Base-by-base conservation (phyloP, 64 coral and sea anemone species). In the Porites australiensis region DNA sequence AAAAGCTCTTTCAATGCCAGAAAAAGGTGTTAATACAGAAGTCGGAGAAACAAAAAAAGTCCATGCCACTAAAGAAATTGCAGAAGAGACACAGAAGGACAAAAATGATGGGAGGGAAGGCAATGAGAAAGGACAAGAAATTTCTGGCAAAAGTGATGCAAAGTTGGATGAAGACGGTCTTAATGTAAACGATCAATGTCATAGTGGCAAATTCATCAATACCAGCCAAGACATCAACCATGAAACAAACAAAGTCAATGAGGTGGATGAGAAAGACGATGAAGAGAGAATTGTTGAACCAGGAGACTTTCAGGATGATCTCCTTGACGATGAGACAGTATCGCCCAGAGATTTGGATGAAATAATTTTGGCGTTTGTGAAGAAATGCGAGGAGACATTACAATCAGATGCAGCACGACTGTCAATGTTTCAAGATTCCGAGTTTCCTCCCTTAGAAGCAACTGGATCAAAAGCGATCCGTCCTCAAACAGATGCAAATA, bases 341-440 rank as follows among this genome's bases (percentile, higher is more conserved):
- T 90, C 65, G 11, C 93, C 93, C 9, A 60, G 74, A 47, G 72
- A 90, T 43, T 90, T 92, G 83, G 94, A 95, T 53, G 77, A 95
- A 82, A 95, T 95, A n/a, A 95, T 95, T 49, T 67, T 79, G 62
- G 94, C 94, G 13, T 91, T 95, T 3, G 77, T 92, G 4, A 73
- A 54, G 87, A 92, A 82, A 23, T 95, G 77, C 57, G 65, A 91
- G 50, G 94, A 91, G 86, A 87, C 79, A 22, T 45, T 83, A 16
- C 48, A 54, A 55, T 73, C 61, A 13, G 88, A 86, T n/a, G 72
- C 79, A 53, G 46, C 82, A 55, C 21, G 70, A 60, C 3, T 64
- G 19, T 77, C 47, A 23, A 22, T 92, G 18, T 86, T 88, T 79
- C 37, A 71, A 21, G 77, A 93, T 37, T 85, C 79, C 12, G 92